Base-by-base conservation (phyloP, 2,113 vertebrate genomes). In the Cichladusa arquata region DNA sequence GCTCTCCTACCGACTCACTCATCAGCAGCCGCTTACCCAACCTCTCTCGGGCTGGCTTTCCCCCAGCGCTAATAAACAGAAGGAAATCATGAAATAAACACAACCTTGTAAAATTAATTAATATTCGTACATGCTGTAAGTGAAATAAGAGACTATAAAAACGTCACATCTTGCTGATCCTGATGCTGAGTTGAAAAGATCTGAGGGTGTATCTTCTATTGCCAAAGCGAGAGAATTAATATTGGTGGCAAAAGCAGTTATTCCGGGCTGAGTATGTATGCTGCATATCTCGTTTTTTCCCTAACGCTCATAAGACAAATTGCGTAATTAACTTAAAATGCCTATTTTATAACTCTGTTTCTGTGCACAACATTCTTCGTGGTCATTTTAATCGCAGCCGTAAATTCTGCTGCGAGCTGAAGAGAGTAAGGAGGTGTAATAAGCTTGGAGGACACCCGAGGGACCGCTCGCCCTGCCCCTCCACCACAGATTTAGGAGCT, bases 281-380 rank as follows among this genome's bases (percentile, higher is more conserved):
- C 40, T 17, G 36, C 29, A 3, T 10, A 20, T 33, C n/a, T 78
- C 6, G 1, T 0, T 9, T 64, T 44, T 64, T 0, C 14, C 23
- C 29, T n/a, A 45, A 36, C 1, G 42, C 23, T 69, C 29, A 3
- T 8, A 54, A 62, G 33, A 26, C 38, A 62, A 83, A 66, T 62
- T 23, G 44, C 17, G n/a, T 34, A n/a, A 74, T 77, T 69, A 62
- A 83, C 44, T 60, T 51, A 44, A 42, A 5, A 31, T 8, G 20
- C 50, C 15, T 42, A 24, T 88, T 83, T 88, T 44, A 17, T 42
- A 86, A 65, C 45, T 51, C 69, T 17, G 12, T 58, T 73, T 42
- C 58, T 31, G 17, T 2, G 24, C 8, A 36, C 60, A 13, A 12
- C 71, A 1, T n/a, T 44, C 26, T 29, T 42, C 67, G 28, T 4